Percentiles rank a stretch among this genome's conserved stretches.
Evolutionary conservation across 1,140 invertebrate genomes (phyloP).

Genomic region (Dysdera silvatica): DNA sequence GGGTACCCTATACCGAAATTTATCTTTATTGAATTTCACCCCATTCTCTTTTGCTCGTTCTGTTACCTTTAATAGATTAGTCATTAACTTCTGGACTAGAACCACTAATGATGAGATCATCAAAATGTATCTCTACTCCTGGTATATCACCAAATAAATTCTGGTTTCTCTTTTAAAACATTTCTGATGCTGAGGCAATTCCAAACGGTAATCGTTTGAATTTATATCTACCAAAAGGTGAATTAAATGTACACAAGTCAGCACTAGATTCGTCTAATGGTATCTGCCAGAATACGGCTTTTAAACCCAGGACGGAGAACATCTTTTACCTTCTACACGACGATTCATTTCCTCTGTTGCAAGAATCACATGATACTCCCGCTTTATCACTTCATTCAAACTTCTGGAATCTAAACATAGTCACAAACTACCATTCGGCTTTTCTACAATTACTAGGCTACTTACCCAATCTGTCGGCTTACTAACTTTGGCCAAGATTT

Average conservation of each 20-base stretch:
- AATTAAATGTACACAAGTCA: slow-evolving; percentile 10
- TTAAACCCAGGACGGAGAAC: slow-evolving; percentile 4
- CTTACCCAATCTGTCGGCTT: slow-evolving; percentile 34
- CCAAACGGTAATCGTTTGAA: slow-evolving; percentile 47
- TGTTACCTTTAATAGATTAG: not conserved
- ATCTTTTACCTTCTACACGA: not conserved
- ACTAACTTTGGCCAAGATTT: slow-evolving; percentile 37
- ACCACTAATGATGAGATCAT: slow-evolving; percentile 5
- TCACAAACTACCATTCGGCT: slow-evolving; percentile 19
- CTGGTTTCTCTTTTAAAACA: not conserved
- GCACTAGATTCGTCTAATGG: not conserved
- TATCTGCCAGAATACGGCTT: slow-evolving; percentile 2
- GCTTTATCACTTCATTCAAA: slow-evolving; percentile 36
- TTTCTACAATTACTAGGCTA: slow-evolving; percentile 27
- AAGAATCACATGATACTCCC: slow-evolving; percentile 7
- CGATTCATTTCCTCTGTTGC: not conserved
- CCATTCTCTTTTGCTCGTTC: not conserved
- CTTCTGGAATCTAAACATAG: slow-evolving; percentile 32
- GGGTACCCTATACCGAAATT: not conserved
- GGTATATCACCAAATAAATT: not conserved
- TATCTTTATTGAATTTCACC: slow-evolving; percentile 1
- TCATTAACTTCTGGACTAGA: not conserved
- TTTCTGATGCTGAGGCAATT: slow-evolving; percentile 43
- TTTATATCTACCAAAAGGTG: slow-evolving; percentile 36
- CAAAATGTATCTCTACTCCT: not conserved